Evolutionary conservation across 2,113 vertebrate genomes (phyloP).

Genomic region (Alces alces): DNA sequence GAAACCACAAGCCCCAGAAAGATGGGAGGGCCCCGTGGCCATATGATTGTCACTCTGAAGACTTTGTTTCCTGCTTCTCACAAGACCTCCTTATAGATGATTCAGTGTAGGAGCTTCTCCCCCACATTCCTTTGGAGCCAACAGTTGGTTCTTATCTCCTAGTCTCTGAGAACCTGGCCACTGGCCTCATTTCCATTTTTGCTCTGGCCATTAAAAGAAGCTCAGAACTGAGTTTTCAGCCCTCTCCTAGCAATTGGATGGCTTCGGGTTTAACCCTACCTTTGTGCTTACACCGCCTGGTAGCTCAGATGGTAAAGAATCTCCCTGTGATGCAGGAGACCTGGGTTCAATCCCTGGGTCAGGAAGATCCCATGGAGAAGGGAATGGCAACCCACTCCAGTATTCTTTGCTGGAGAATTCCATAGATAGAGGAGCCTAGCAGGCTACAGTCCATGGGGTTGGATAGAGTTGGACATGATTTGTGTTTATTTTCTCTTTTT

Average conservation of each 20-base stretch:
- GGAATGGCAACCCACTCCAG: not conserved
- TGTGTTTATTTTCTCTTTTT: not conserved
- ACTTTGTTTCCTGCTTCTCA: not conserved
- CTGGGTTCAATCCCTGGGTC: not conserved
- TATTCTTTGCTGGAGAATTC: not conserved
- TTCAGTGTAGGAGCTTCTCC: not conserved
- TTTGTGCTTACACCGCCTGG: not conserved
- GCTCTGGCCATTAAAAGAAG: not conserved
- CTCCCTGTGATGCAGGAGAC: not conserved
- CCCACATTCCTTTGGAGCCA: not conserved
- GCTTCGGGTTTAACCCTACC: not conserved
- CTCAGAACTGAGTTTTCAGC: not conserved
- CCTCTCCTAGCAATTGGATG: not conserved
- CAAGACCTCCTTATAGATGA: not conserved
- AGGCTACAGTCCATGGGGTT: not conserved
- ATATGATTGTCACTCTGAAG: not conserved
- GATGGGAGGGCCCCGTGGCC: not conserved
- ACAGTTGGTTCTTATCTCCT: not conserved
- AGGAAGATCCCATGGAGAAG: not conserved
- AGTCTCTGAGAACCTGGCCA: not conserved
- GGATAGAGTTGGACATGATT: not conserved
- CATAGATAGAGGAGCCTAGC: not conserved
- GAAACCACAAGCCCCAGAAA: not conserved
- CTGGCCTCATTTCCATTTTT: not conserved
- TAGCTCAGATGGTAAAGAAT: not conserved